These are phyloP conservation scores for Eufriesea mexicana DNA, from an alignment of 1,140 invertebrate species.

Conservation along the genomic window DNA sequence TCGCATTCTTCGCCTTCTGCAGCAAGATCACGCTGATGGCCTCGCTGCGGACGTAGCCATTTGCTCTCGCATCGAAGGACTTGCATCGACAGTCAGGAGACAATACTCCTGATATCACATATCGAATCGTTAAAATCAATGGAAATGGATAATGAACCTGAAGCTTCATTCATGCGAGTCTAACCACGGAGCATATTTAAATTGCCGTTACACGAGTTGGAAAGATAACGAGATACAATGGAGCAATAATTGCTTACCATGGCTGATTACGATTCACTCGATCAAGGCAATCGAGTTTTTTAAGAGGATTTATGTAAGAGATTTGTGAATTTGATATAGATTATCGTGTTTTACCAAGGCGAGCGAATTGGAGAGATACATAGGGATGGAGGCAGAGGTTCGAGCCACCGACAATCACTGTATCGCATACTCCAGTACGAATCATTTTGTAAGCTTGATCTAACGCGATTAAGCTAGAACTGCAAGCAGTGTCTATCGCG, in stretches of 20 bases:
- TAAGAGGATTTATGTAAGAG: neutral
- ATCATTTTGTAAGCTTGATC: constrained; percentile 92
- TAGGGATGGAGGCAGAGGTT: constrained; percentile 94
- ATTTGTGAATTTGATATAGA: neutral
- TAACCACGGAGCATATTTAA: neutral
- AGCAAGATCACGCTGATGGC: constrained; percentile 90
- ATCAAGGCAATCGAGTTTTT: no score
- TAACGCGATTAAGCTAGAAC: constrained; percentile 92
- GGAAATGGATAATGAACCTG: neutral
- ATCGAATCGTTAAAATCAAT: neutral
- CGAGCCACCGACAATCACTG: constrained; percentile 92
- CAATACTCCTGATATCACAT: constrained; percentile 86
- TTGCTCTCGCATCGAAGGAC: constrained; percentile 92
- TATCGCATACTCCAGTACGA: constrained; percentile 90
- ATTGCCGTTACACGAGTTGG: neutral
- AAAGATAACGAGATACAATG: no score
- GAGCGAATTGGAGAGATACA: constrained; percentile 90
- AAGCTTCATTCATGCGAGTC: no score
- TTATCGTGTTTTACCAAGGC: constrained; percentile 73
- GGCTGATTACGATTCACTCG: no score
- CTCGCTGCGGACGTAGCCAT: constrained; percentile 90
- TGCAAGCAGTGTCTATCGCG: constrained; percentile 94
- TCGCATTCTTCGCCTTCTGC: constrained; percentile 91
- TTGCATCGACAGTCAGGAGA: constrained; percentile 93
- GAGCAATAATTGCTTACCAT: no score